These are phyloP conservation scores for Agrypnia vestita DNA, from an alignment of 1,140 invertebrate genomes.

Conservation along the genomic window DNA sequence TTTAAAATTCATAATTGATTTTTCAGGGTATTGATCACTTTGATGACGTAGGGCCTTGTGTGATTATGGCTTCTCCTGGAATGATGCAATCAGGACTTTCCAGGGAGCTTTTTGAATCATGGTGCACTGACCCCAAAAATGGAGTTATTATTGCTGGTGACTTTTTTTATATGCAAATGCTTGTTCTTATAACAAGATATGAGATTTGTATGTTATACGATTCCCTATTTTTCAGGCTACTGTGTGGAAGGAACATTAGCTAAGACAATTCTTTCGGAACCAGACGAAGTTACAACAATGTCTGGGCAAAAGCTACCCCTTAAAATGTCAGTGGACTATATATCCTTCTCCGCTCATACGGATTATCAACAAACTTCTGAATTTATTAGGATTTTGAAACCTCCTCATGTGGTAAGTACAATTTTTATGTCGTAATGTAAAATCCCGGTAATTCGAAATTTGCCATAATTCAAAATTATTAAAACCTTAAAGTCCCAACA, in stretches of 20 bases:
- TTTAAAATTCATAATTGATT: not conserved
- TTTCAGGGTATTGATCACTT: slow-evolving; percentile 97
- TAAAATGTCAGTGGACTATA: slow-evolving; percentile 99
- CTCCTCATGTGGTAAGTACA: slow-evolving; percentile 91
- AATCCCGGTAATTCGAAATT: too few species aligned
- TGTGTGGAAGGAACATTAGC: slow-evolving; percentile 99
- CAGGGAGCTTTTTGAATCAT: slow-evolving; percentile 97
- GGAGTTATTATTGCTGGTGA: slow-evolving; percentile 96
- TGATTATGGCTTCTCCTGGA: slow-evolving; percentile 99
- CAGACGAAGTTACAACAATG: slow-evolving; percentile 97
- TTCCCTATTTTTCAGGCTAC: slow-evolving; percentile 79
- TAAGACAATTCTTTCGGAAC: slow-evolving; percentile 97
- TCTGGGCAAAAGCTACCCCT: slow-evolving; percentile 95
- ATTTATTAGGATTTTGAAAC: slow-evolving; percentile 95
- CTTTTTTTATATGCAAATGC: not conserved
- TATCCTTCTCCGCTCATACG: slow-evolving; percentile 99
- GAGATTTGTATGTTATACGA: not conserved
- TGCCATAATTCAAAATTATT: too few species aligned
- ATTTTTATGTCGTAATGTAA: not conserved
- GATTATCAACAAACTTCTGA: slow-evolving; percentile 99
- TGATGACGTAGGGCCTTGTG: slow-evolving; percentile 99
- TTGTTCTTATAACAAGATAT: not conserved
- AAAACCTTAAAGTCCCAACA: too few species aligned
- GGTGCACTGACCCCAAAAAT: slow-evolving; percentile 98
- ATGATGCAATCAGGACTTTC: slow-evolving; percentile 99